Percentiles rank a stretch among this genome's conserved stretches.
phyloP scores from a whole-genome alignment of 2,888 invertebrate species.

The Amaurobius ferox region DNA sequence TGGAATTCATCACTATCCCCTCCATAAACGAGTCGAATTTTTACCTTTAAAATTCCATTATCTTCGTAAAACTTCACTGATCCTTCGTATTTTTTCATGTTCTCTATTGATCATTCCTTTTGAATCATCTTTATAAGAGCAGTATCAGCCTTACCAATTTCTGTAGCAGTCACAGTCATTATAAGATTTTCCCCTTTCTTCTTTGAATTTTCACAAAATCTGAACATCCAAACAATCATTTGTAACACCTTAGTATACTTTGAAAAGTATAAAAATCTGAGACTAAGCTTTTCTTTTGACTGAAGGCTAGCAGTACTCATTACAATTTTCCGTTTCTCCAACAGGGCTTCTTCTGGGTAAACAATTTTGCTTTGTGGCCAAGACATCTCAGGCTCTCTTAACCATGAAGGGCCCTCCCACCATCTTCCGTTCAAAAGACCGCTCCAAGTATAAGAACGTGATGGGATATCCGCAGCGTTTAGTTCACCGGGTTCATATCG shows the following conservation, averaged over 20 bases:
- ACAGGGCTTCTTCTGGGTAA: background rate
- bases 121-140: too few species aligned
- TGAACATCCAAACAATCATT: too few species aligned
- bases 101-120: too few species aligned
- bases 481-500: background rate
- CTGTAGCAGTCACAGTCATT: too few species aligned
- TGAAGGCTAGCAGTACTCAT: background rate
- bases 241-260: too few species aligned
- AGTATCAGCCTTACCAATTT: too few species aligned
- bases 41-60: background rate
- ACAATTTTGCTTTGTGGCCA: background rate
- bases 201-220: too few species aligned
- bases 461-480: constrained; percentile 18
- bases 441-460: background rate
- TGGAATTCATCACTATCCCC: background rate
- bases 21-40: background rate
- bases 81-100: too few species aligned
- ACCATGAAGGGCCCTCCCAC: background rate
- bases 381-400: background rate
- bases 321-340: background rate
- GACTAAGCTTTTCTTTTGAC: too few species aligned
- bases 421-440: background rate
- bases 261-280: too few species aligned
- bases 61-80: too few species aligned
- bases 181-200: too few species aligned